Conservation (phyloP, 2,888 invertebrate genomes). For the Phasia obesa region DNA sequence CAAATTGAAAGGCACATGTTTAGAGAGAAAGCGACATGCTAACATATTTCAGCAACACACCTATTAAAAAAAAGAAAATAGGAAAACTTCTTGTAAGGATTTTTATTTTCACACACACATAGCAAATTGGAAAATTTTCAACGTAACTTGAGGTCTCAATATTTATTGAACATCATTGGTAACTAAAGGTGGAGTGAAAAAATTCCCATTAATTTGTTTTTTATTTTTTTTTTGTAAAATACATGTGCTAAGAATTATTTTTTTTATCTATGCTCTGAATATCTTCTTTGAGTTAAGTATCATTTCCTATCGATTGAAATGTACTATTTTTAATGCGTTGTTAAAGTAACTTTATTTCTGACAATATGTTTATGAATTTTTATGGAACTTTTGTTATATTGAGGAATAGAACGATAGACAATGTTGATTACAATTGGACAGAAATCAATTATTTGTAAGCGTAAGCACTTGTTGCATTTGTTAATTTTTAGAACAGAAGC, state of each 20-base stretch:
- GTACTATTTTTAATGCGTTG: neutral
- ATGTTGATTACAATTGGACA: neutral
- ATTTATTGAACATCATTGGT: slow-evolving; percentile 45
- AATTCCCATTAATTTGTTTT: slow-evolving; percentile 9
- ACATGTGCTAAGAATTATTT: neutral
- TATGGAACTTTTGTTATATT: neutral
- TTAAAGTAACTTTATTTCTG: neutral
- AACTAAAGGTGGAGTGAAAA: slow-evolving; percentile 3
- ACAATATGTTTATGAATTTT: neutral
- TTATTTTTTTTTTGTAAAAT: no score
- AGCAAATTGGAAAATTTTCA: slow-evolving; percentile 1
- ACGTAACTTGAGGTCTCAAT: slow-evolving; percentile 43
- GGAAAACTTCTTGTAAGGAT: slow-evolving; percentile 22
- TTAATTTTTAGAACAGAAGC: no score
- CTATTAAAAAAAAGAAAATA: slow-evolving; percentile 28
- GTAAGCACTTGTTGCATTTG: no score
- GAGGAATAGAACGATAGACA: neutral
- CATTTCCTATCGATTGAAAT: neutral
- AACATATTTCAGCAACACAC: slow-evolving; percentile 39
- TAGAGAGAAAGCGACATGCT: slow-evolving; percentile 37
- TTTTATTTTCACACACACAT: slow-evolving; percentile 41
- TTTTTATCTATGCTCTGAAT: neutral
- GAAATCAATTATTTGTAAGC: no score
- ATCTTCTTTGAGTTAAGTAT: neutral
- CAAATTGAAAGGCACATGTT: slow-evolving; percentile 71